Evolutionary conservation across 2,888 invertebrate species (phyloP).

Genomic region (Hetaerina titia): DNA sequence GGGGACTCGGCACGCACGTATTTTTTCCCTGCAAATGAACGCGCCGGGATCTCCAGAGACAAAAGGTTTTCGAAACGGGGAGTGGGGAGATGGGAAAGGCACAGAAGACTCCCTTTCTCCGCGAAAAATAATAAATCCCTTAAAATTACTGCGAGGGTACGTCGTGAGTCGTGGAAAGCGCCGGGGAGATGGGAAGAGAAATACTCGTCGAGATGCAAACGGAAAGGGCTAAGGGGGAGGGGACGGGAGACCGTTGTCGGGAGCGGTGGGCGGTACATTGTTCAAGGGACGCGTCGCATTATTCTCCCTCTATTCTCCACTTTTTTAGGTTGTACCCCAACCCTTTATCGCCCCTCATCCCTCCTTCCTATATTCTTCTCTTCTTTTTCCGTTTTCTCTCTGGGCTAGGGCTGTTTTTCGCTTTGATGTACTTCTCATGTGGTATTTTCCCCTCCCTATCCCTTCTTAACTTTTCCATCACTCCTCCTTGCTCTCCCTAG

Average conservation of each 20-base stretch:
- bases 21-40: background rate
- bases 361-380: too few species aligned
- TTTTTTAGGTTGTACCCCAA: background rate
- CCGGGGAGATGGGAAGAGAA: background rate
- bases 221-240: background rate
- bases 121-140: background rate
- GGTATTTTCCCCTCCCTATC: background rate
- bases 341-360: background rate
- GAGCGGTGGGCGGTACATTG: background rate
- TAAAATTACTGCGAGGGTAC: conserved; percentile 1
- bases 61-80: background rate
- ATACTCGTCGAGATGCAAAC: background rate
- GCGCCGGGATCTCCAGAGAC: background rate
- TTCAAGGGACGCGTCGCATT: background rate
- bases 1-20: background rate
- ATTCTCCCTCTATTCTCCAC: background rate
- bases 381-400: too few species aligned
- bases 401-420: too few species aligned
- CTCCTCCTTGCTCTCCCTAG: background rate
- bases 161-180: background rate
- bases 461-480: background rate
- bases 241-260: background rate
- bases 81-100: background rate
- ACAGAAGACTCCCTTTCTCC: background rate
- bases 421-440: background rate